Base-by-base conservation (phyloP, 2,113 vertebrate species). In the Deroptyus accipitrinus region DNA sequence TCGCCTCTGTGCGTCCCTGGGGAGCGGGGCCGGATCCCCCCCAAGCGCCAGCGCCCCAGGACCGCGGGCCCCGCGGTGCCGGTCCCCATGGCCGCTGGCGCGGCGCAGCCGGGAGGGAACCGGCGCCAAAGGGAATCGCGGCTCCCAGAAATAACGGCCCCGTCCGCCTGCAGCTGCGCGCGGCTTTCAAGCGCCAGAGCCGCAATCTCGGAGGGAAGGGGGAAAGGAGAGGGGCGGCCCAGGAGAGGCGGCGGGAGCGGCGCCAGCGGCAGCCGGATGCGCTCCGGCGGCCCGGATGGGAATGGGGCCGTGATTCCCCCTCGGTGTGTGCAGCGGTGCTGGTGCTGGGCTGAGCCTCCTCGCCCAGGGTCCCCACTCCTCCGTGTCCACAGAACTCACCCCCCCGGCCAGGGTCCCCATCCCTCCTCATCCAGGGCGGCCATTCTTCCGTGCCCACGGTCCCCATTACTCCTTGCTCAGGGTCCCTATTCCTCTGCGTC, bases 301-400 rank as follows among this genome's bases (percentile, higher is more conserved):
- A 66, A 46, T 2, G 44, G 59, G 44, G 59, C 74, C n/a, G 69
- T 6, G 7, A 24, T 27, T 46, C n/a, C 44, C 5, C 15, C 7
- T 0, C 54, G 0, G 0, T 2, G 11, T 0, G 5, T 15, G 2
- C 76, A 3, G 25, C 0, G 4, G 6, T 17, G 74, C 15, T 0
- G 1, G 35, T 0, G 0, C 1, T 22, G 52, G n/a, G 74, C 20
- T 86, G 61, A 15, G 10, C 48, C 20, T 46, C 44, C 10, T 55
- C 10, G 10, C 1, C 42, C 28, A 11, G 37, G 12, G n/a, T 48
- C 30, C 24, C 18, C 19, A 2, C 13, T 35, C 4, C 8, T 2
- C 2, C 31, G 1, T 23, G 9, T 1, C 17, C 49, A 18, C 25
- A 17, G 13, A 35, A 20, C 37, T 10, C 42, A 25, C 8, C 16